These are phyloP conservation scores for Polydrusus pterygomalis DNA, from an alignment of 2,888 invertebrate species.

Conservation along the genomic window DNA sequence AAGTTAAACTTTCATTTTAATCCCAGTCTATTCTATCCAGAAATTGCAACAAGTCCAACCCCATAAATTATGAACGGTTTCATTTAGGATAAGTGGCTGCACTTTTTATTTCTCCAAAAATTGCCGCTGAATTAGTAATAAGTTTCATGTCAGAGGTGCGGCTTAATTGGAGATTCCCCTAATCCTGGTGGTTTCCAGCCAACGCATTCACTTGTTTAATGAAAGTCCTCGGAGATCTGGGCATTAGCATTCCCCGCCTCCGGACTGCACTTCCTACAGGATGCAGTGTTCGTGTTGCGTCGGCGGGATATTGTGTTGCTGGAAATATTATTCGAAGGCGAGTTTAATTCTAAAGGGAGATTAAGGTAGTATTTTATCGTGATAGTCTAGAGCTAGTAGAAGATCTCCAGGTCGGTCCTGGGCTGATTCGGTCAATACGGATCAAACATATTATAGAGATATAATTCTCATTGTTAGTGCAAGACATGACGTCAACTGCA, in stretches of 20 bases:
- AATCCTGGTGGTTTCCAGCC: constrained; percentile 49
- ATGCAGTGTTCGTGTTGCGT: constrained; percentile 43
- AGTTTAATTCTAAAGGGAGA: not conserved
- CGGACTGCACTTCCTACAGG: constrained; percentile 62
- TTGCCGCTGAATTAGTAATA: constrained; percentile 54
- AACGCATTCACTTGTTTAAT: constrained; percentile 69
- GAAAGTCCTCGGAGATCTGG: constrained; percentile 68
- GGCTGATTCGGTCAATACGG: no score
- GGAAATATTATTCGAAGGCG: not conserved
- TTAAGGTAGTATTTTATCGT: no score
- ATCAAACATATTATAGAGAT: no score
- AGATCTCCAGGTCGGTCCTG: no score
- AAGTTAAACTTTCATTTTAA: constrained; percentile 3
- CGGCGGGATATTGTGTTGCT: constrained; percentile 26
- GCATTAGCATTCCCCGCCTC: constrained; percentile 67
- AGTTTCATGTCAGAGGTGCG: constrained; percentile 54
- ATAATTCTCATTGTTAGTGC: no score
- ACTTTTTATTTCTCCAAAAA: constrained; percentile 50
- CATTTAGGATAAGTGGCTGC: constrained; percentile 53
- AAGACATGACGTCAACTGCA: no score
- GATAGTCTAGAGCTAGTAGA: no score
- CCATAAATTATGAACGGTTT: constrained; percentile 50
- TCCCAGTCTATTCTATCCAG: constrained; percentile 35
- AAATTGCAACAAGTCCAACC: constrained; percentile 43
- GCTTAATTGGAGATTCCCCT: constrained; percentile 54